phyloP scores from a whole-genome alignment of 2,888 invertebrate species.

The Brachylomia viminalis region DNA sequence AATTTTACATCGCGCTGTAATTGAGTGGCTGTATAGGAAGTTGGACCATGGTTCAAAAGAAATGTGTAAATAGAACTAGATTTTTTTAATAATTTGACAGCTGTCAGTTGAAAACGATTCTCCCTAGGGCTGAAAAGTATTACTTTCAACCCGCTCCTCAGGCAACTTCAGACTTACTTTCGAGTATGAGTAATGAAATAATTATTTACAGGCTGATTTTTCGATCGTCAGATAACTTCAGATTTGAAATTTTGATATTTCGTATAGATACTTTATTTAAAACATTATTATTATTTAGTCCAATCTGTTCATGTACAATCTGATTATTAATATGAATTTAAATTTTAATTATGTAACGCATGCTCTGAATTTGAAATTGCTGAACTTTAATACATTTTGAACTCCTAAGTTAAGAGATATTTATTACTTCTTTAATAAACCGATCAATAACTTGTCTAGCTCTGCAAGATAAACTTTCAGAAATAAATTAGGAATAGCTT shows the following conservation, averaged over 20 bases:
- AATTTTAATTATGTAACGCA: background rate
- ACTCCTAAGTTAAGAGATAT: background rate
- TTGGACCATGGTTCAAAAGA: no score
- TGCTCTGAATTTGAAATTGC: background rate
- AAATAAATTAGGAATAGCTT: background rate
- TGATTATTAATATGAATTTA: background rate
- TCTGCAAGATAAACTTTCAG: background rate
- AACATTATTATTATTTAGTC: background rate
- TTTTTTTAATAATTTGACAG: no score
- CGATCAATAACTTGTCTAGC: background rate
- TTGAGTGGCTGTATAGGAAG: no score
- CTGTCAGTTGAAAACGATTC: no score
- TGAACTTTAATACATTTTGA: background rate
- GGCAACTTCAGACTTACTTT: no score
- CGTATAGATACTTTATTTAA: background rate
- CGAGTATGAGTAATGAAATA: no score
- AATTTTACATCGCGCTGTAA: no score
- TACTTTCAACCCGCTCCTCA: no score
- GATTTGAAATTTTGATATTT: conserved; percentile 1
- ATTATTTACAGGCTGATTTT: background rate
- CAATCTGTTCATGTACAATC: background rate
- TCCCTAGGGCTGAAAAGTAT: no score
- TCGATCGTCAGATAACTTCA: background rate
- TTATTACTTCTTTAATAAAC: conserved; percentile 10
- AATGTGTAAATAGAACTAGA: no score